These are phyloP conservation scores for Trinorchestia longiramus DNA, from an alignment of 1,140 invertebrate species.

Conservation along the genomic window DNA sequence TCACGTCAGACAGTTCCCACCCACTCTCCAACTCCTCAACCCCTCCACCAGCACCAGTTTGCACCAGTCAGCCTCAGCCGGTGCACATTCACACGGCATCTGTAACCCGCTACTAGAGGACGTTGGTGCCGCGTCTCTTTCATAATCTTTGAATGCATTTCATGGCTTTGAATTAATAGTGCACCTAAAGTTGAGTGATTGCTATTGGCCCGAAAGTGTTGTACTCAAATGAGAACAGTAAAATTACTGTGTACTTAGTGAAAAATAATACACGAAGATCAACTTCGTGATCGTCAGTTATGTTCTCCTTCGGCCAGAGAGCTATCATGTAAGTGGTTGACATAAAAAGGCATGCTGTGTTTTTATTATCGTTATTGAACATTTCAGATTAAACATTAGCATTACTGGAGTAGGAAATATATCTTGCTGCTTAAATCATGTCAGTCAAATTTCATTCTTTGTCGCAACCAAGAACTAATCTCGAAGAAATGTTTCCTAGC, in stretches of 20 bases:
- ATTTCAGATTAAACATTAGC: background rate
- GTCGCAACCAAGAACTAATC: background rate
- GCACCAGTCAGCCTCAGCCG: slow-evolving; percentile 48
- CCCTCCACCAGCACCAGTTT: slow-evolving; percentile 49
- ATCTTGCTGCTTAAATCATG: background rate
- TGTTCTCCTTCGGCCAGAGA: slow-evolving; percentile 35
- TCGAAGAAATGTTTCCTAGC: background rate
- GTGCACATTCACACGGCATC: background rate
- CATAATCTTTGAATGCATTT: background rate
- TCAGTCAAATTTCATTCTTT: background rate
- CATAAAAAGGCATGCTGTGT: background rate
- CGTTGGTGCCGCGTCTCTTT: background rate
- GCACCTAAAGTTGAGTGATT: background rate
- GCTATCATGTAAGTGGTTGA: slow-evolving; percentile 42
- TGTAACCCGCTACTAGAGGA: background rate
- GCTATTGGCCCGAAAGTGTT: background rate
- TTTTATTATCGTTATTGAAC: background rate
- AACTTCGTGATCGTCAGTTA: background rate
- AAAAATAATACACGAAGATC: background rate
- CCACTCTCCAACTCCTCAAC: background rate
- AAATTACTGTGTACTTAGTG: background rate
- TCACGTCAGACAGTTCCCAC: background rate
- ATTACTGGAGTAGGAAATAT: background rate
- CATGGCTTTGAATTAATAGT: background rate
- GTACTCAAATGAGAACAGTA: background rate